These are phyloP conservation scores for Microcebus murinus DNA, from an alignment of 2,113 vertebrate species.

Conservation along the genomic window DNA sequence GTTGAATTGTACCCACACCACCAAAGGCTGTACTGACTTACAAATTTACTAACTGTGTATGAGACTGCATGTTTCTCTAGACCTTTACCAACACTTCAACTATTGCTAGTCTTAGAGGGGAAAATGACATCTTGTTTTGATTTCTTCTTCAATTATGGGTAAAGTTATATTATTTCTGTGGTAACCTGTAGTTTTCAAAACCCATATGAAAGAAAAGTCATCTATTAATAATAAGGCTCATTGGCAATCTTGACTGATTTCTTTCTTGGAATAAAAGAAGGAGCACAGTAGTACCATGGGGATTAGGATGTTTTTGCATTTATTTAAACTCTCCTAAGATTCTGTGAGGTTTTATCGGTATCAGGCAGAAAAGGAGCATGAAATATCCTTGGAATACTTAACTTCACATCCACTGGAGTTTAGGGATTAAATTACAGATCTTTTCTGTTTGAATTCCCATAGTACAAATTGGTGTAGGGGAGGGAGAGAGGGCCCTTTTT, in stretches of 20 bases:
- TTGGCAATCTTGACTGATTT: slow-evolving; percentile 11
- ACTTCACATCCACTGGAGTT: not conserved
- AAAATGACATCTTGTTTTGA: slow-evolving; percentile 17
- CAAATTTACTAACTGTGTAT: not conserved
- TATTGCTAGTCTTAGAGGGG: slow-evolving; percentile 4
- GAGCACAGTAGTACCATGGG: not conserved
- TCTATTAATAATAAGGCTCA: not conserved
- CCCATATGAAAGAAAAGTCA: not conserved
- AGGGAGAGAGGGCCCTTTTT: not conserved
- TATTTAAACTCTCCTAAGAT: slow-evolving; percentile 9
- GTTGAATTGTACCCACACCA: not conserved
- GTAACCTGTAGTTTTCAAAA: slow-evolving; percentile 47
- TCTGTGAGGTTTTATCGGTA: not conserved
- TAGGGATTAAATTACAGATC: slow-evolving; percentile 3
- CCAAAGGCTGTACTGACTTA: not conserved
- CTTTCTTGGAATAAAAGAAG: slow-evolving; percentile 10
- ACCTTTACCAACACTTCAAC: not conserved
- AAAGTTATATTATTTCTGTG: slow-evolving; percentile 54
- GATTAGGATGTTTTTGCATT: slow-evolving; percentile 23
- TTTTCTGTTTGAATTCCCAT: slow-evolving; percentile 33
- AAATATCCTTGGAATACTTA: not conserved
- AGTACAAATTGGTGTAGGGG: not conserved
- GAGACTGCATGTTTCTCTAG: not conserved
- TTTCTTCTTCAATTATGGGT: slow-evolving; percentile 20
- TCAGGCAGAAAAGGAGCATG: not conserved